These are phyloP conservation scores for Bombus huntii DNA, from an alignment of 1,140 invertebrate genomes.

Conservation along the genomic window DNA sequence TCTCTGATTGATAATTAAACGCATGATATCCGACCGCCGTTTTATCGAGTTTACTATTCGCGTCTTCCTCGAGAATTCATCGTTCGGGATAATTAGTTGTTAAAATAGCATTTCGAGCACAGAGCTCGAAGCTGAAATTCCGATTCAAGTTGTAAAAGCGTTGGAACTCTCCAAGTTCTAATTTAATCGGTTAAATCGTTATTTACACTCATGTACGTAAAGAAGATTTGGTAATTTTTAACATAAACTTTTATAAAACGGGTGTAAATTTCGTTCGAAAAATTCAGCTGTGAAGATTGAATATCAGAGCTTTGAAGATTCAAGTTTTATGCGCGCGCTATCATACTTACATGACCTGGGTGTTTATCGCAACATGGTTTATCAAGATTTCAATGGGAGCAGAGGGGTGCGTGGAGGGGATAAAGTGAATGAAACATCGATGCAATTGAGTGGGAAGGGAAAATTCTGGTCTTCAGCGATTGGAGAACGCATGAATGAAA, in stretches of 20 bases:
- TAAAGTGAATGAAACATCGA: not conserved
- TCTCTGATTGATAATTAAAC: slow-evolving; percentile 74
- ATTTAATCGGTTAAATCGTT: not conserved
- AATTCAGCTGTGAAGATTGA: not conserved
- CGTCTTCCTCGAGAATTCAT: not conserved
- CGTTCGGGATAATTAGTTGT: not conserved
- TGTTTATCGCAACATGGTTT: not conserved
- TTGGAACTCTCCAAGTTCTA: not conserved
- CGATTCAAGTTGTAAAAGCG: not conserved
- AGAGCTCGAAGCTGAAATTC: not conserved
- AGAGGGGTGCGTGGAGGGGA: too few relatives aligned
- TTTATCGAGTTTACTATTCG: slow-evolving; percentile 28
- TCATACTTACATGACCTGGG: not conserved
- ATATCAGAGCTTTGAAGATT: not conserved
- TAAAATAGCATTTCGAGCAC: not conserved
- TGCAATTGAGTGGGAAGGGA: not conserved
- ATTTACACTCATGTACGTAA: not conserved
- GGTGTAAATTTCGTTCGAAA: not conserved
- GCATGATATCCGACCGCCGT: slow-evolving; percentile 66
- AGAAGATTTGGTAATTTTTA: not conserved
- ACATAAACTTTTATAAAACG: not conserved
- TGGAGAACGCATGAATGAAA: not conserved
- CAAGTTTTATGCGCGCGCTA: not conserved
- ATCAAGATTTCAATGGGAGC: not conserved
- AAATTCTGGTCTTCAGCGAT: not conserved